Base-by-base conservation (phyloP, 1,140 invertebrate genomes). In the Papilio dardanus region DNA sequence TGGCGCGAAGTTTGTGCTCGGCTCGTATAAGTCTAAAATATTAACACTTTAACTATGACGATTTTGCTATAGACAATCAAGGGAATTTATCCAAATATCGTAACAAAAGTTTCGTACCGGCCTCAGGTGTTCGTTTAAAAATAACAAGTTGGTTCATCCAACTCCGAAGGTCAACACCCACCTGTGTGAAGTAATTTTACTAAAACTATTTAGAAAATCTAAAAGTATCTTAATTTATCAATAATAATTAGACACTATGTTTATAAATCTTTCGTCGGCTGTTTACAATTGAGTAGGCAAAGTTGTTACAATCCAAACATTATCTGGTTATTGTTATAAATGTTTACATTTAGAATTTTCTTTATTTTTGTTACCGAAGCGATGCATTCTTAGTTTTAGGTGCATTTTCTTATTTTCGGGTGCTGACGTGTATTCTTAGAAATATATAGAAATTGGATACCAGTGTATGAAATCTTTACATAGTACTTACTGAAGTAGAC, bases 71-170 rank as follows among this genome's bases (percentile, higher is more conserved):
- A 42, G 12, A 42, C 0, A 42, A 42, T 42, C 40, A 19, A 7
- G 42, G 16, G 42, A 46, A 46, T 46, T 69, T n/a, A n/a, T n/a
- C 19, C 67, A 69, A 42, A 69, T 69, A 69, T 69, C 5, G 35
- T 21, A 69, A 69, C 19, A 37, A 24, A 80, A 80, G 77, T 86
- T 79, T 83, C 85, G 78, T 82, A 84, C 81, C 79, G 78, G 76
- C 73, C 42, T 46, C 85, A 88, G 82, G 84, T 88, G 84, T 82
- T 80, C 79, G 65, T 84, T 86, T 91, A 91, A 90, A 91, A 88
- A 90, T 91, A 91, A 71, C 79, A 68, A 82, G 87, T 90, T 87
- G 87, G 89, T 89, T 89, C 83, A 88, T 88, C 84, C 76, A 88
- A 54, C 74, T 69, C 73, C 80, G 86, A 88, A 88, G 85, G 88